Conservation (phyloP, 2,888 invertebrate species). For the Lypha dubia region DNA sequence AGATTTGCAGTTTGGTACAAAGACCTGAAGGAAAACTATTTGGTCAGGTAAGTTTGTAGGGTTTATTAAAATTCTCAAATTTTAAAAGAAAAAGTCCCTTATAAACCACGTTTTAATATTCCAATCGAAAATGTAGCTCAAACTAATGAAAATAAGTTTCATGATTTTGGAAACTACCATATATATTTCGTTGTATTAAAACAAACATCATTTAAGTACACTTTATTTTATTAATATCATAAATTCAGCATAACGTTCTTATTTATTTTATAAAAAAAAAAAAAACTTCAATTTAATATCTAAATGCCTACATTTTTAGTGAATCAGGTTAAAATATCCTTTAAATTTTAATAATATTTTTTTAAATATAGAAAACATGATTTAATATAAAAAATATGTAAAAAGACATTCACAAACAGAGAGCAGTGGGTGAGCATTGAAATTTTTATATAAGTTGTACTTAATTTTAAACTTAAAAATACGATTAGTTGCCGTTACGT, state of each 20-base stretch:
- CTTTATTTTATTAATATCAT: constrained; percentile 59
- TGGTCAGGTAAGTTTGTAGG: constrained; percentile 88
- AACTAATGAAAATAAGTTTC: background rate
- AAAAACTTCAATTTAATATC: constrained; percentile 16
- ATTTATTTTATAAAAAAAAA: constrained; percentile 38
- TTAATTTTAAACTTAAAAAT: constrained; percentile 53
- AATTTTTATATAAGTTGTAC: constrained; percentile 60
- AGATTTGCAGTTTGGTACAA: constrained; percentile 89
- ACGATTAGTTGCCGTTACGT: constrained; percentile 57
- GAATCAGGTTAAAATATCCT: constrained; percentile 22
- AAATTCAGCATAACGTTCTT: constrained; percentile 36
- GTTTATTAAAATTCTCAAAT: background rate
- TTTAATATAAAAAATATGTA: background rate
- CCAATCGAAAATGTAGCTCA: no score
- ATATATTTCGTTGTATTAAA: constrained; percentile 1
- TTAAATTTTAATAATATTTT: background rate
- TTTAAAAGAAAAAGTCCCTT: no score
- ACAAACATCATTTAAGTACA: constrained; percentile 62
- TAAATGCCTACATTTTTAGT: constrained; percentile 48
- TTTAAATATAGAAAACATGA: background rate
- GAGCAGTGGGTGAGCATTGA: constrained; percentile 50
- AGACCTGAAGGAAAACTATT: constrained; percentile 95
- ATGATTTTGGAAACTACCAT: background rate
- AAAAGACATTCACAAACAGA: constrained; percentile 39
- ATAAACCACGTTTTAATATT: no score